Conservation (phyloP, 1,140 invertebrate species). For the Melipona quadrifasciata region DNA sequence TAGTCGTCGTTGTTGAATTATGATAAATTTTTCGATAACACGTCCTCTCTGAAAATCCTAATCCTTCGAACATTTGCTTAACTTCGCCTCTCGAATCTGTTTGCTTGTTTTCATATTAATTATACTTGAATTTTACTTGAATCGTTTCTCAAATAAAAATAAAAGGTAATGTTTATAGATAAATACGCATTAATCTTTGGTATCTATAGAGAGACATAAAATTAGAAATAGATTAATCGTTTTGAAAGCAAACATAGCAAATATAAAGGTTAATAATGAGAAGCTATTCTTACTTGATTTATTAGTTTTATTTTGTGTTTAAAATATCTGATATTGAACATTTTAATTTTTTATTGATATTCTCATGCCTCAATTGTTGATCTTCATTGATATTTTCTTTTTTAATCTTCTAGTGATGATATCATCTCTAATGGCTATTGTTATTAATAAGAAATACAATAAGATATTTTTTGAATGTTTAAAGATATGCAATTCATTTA, state of each 20-base stretch:
- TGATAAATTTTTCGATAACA: not conserved
- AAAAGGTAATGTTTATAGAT: not conserved
- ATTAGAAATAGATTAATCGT: not conserved
- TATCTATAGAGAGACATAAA: not conserved
- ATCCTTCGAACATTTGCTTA: not conserved
- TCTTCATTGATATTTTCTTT: slow-evolving; percentile 4
- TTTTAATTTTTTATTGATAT: not conserved
- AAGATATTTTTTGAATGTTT: not conserved
- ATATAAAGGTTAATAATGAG: not conserved
- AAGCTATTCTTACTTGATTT: not conserved
- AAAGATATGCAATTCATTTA: not conserved
- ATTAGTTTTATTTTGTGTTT: slow-evolving; percentile 3
- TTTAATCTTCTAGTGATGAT: not conserved
- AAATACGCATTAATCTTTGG: not conserved
- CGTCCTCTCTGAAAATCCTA: not conserved
- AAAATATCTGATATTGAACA: not conserved
- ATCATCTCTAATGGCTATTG: no score
- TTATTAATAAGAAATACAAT: not conserved
- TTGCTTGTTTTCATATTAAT: not conserved
- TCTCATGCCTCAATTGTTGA: not conserved
- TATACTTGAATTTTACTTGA: not conserved
- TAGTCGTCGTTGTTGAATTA: not conserved
- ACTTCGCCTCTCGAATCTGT: not conserved
- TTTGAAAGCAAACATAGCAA: not conserved
- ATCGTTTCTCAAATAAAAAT: not conserved